Percentiles rank a stretch among this genome's conserved stretches.
Conservation (phyloP, 2,113 vertebrate genomes). For the Urocitellus parryii region DNA sequence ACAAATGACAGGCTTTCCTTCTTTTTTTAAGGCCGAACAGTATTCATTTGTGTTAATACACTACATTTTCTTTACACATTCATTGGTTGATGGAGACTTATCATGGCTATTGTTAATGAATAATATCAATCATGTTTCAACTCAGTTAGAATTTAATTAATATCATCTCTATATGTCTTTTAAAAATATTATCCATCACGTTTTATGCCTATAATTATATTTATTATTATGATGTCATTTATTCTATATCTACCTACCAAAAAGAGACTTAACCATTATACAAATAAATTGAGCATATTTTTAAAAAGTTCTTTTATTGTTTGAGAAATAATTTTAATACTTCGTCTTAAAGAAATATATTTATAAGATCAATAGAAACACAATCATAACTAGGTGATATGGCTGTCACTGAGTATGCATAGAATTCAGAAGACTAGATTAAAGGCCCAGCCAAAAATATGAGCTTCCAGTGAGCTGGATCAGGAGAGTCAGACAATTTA, state of each 20-base stretch:
- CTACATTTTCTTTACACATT: neutral
- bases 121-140: constrained; percentile 11
- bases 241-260: neutral
- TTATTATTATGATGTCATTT: neutral
- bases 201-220: neutral
- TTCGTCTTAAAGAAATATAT: neutral
- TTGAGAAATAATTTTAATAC: neutral
- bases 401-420: too few relatives aligned
- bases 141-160: neutral
- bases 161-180: neutral
- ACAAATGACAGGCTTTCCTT: neutral
- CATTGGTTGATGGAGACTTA: neutral
- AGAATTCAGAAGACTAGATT: too few relatives aligned
- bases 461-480: neutral
- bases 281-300: neutral
- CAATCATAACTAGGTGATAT: neutral
- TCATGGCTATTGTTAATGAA: neutral
- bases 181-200: neutral
- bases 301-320: neutral
- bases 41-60: neutral
- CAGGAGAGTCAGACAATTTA: neutral
- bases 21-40: neutral
- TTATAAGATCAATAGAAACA: neutral
- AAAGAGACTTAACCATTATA: neutral
- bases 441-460: neutral